Evolutionary conservation across 2,888 invertebrate genomes (phyloP), one percentile per base, ranked within the genome.

Genomic region (Sinopyrophorus schimmeli): DNA sequence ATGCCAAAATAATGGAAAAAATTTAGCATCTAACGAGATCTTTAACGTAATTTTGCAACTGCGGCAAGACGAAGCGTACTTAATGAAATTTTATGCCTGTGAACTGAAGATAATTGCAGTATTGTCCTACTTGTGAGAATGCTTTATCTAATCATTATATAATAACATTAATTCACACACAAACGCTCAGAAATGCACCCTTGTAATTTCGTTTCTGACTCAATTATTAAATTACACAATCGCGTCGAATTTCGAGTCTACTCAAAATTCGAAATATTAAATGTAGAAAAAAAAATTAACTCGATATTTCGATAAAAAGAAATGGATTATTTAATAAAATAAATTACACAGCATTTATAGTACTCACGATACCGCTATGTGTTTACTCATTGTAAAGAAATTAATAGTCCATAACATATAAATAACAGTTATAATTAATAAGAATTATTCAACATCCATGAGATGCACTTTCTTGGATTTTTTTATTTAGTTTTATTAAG

Each of bases 41-140:
- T 12, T 30, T 12, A 30, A 14, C 21, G 21, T 18, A 20, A 28
- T 40, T 40, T 40, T 40, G 30, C 23, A 40, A 41, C 18, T 32
- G 23, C 7, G 20, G 12, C 26, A n/a, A 12, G 20, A 32, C 41
- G 32, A 32, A 41, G 41, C 41, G 14, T 24, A 23, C 23, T 39
- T 40, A 47, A 30, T 27, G 40, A 41, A 35, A 28, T 35, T 47
- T 27, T 41, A 38, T 38, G 37, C 48, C 20, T 48, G 48, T 37
- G 48, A 48, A 48, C 38, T 26, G 15, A 5, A 31, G 38, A 30
- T 48, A 48, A 48, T 48, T 48, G 38, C 31, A 37, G 42, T 43
- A 48, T 48, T 48, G 48, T 48, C 23, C 28, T 26, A 32, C 42
- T 42, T 48, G 48, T 24, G 48, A 48, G 48, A 48, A 32, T 18